Conservation (phyloP, 2,888 invertebrate species). For the Neoascia interrupta region DNA sequence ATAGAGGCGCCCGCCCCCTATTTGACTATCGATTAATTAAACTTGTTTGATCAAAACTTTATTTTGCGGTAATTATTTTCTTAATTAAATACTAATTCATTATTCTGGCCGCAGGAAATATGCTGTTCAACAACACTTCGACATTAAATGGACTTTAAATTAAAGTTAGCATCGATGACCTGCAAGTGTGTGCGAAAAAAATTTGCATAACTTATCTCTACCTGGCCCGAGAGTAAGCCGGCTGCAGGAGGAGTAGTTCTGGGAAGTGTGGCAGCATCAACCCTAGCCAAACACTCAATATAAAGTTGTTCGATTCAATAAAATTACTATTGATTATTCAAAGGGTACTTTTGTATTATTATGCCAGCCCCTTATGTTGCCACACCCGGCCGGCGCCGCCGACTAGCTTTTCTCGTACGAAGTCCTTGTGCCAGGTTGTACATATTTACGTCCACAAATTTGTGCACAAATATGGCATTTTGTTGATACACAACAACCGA, state of each 20-base stretch:
- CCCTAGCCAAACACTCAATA: constrained; percentile 26
- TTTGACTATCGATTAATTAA: constrained; percentile 50
- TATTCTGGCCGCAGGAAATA: constrained; percentile 13
- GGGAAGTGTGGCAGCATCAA: neutral
- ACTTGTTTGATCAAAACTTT: constrained; percentile 29
- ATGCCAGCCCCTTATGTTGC: constrained; percentile 12
- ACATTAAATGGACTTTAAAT: neutral
- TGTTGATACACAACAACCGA: constrained; percentile 65
- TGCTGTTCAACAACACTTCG: neutral
- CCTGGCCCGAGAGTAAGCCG: neutral
- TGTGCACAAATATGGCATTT: constrained; percentile 69
- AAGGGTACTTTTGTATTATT: constrained; percentile 64
- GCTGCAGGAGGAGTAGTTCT: neutral
- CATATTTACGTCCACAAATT: constrained; percentile 66
- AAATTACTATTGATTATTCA: constrained; percentile 70
- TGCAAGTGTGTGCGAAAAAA: neutral
- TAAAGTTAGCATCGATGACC: constrained; percentile 2
- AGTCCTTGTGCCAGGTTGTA: constrained; percentile 32
- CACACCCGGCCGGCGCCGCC: constrained; percentile 12
- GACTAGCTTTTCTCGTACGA: constrained; percentile 18
- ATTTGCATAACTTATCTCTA: constrained; percentile 6
- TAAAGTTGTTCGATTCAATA: constrained; percentile 67
- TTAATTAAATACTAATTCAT: constrained; percentile 49
- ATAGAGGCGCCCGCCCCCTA: too few relatives aligned
- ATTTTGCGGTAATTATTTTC: constrained; percentile 39